A percentile compares a stretch with the other conserved stretches of the same genome.
These are phyloP conservation scores for Capricornis sumatraensis DNA, from an alignment of 2,113 vertebrate species.

Conservation along the genomic window DNA sequence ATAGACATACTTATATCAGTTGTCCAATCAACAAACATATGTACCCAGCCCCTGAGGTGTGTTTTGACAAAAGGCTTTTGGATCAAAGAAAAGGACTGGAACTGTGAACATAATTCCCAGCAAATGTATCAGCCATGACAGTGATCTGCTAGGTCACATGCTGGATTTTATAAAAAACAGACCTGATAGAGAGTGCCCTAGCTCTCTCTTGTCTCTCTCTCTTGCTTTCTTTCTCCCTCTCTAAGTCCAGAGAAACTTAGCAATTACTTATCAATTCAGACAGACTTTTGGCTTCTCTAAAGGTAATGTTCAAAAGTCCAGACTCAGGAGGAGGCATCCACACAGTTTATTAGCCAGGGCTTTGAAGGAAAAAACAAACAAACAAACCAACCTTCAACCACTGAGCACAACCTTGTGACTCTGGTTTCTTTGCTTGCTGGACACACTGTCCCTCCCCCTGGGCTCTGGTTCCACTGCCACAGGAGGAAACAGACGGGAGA, in stretches of 20 bases:
- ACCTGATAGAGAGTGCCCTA: not conserved
- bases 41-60: not conserved
- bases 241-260: constrained; percentile 2
- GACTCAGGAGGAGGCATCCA: not conserved
- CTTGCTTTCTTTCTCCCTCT: not conserved
- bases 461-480: not conserved
- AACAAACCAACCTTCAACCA: not conserved
- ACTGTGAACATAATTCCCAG: not conserved
- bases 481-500: not conserved
- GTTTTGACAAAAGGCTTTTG: not conserved
- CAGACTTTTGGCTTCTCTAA: not conserved
- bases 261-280: not conserved
- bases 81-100: not conserved
- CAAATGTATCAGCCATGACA: not conserved
- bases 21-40: not conserved
- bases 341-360: not conserved
- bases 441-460: not conserved
- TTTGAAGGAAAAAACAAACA: constrained; percentile 14
- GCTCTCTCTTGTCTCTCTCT: not conserved
- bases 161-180: not conserved
- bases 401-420: not conserved
- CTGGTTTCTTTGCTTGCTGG: constrained; percentile 38
- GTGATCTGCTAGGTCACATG: not conserved
- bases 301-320: not conserved
- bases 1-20: not conserved